A percentile compares a stretch with the other conserved stretches of the same genome.
Evolutionary conservation across 2,113 vertebrate species (phyloP).

Genomic region (Axis porcinus): DNA sequence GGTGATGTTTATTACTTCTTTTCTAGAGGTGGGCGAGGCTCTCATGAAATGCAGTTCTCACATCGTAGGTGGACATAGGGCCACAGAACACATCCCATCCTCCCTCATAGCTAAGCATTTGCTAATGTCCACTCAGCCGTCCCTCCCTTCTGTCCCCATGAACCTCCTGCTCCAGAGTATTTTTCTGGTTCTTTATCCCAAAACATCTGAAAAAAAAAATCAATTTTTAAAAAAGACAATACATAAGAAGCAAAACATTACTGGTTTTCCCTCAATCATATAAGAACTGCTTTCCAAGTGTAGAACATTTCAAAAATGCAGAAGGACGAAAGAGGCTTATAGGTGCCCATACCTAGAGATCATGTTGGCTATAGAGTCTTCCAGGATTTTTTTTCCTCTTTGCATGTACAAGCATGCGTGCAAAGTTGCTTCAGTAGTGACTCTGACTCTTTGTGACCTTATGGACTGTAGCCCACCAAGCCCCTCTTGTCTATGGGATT

Average conservation of each 20-base stretch:
- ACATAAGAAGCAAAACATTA: not conserved
- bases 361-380: not conserved
- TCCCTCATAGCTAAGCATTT: not conserved
- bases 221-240: not conserved
- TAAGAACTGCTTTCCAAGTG: not conserved
- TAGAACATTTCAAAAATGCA: not conserved
- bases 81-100: rapidly evolving
- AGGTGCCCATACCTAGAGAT: not conserved
- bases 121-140: not conserved
- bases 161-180: not conserved
- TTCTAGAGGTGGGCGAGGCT: not conserved
- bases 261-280: not conserved
- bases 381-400: not conserved
- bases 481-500: not conserved
- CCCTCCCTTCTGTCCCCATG: too few species aligned
- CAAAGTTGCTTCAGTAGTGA: not conserved
- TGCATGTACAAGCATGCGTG: rapidly evolving
- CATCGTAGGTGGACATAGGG: rapidly evolving
- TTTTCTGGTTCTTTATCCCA: not conserved
- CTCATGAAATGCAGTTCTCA: not conserved
- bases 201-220: not conserved
- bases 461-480: not conserved
- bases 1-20: not conserved
- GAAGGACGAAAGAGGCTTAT: not conserved
- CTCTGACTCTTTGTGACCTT: not conserved